Evolutionary conservation across 2,113 vertebrate genomes (phyloP).

Genomic region (Cardinalis cardinalis): DNA sequence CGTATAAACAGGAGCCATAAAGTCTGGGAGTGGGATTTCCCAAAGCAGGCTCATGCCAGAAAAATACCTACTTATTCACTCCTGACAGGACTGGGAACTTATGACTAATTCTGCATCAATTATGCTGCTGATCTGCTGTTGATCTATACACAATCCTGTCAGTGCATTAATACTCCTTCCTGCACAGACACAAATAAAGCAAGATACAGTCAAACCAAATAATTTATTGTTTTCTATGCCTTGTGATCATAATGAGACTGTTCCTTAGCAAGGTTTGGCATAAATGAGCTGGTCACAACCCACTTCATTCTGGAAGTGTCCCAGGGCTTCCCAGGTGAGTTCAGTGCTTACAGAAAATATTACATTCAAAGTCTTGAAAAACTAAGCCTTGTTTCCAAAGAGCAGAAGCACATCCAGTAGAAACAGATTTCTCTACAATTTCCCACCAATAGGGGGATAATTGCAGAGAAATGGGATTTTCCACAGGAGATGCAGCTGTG

Average conservation of each 20-base stretch:
- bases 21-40: conserved; percentile 19
- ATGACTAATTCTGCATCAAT: not conserved
- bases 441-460: not conserved
- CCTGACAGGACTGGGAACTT: not conserved
- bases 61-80: not conserved
- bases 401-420: not conserved
- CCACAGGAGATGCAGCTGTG: rapidly evolving
- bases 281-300: not conserved
- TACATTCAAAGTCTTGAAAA: not conserved
- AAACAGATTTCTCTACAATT: not conserved
- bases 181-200: not conserved
- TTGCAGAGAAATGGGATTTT: not conserved
- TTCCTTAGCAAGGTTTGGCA: not conserved
- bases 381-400: not conserved
- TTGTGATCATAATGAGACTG: not conserved
- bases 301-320: not conserved
- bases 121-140: not conserved
- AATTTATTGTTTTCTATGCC: not conserved
- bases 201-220: not conserved
- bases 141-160: not conserved
- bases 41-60: not conserved
- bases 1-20: not conserved
- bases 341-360: not conserved
- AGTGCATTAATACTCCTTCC: not conserved
- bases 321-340: not conserved